Conservation (phyloP, 2,113 vertebrate species). For the Psammodynastes pulverulentus region DNA sequence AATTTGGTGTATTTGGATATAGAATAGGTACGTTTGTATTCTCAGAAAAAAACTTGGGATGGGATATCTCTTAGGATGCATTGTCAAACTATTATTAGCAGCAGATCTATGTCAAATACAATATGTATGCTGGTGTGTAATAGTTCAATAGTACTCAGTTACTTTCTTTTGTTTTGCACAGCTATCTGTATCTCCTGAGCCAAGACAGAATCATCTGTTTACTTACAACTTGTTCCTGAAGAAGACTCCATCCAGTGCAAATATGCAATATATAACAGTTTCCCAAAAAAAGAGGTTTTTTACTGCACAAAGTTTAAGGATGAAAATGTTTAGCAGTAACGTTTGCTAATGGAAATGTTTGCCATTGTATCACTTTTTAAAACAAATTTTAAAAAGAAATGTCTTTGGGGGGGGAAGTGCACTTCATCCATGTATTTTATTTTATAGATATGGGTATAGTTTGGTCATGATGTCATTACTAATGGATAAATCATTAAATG, state of each 20-base stretch:
- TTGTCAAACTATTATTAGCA: not conserved
- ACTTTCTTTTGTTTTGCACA: constrained; percentile 10
- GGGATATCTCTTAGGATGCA: not conserved
- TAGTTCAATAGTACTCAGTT: not conserved
- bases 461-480: constrained; percentile 21
- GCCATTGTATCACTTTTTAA: not conserved
- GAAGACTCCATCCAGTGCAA: not conserved
- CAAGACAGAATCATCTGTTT: constrained; percentile 46
- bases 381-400: not conserved
- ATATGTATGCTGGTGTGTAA: not conserved
- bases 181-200: constrained; percentile 49
- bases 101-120: not conserved
- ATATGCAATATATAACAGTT: constrained; percentile 26
- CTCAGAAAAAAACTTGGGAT: not conserved
- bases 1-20: not conserved
- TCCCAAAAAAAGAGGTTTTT: constrained; percentile 62
- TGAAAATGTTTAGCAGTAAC: constrained; percentile 56
- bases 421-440: not conserved
- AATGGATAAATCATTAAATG: not conserved
- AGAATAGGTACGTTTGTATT: not conserved
- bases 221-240: constrained; percentile 62
- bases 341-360: constrained; percentile 47
- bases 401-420: not conserved
- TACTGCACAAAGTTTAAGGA: constrained; percentile 38
- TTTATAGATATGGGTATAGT: constrained; percentile 5